A percentile compares a stretch with the other conserved stretches of the same genome.
These are phyloP conservation scores for Palythoa grandis DNA, from an alignment of 92 coral and sea anemone species.

Conservation along the genomic window DNA sequence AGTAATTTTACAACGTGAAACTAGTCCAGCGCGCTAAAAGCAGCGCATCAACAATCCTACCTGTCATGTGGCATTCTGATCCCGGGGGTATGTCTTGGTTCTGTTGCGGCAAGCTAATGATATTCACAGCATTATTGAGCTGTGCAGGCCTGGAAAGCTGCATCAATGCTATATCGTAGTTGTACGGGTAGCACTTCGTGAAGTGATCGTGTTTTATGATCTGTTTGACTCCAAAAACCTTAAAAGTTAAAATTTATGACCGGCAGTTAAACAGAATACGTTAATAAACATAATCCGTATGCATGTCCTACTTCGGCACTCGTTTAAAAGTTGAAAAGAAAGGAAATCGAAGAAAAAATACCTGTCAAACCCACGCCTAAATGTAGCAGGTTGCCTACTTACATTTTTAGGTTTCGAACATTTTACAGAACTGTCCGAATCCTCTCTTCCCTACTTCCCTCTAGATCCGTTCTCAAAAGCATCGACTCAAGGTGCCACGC, in stretches of 20 bases:
- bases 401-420: no score
- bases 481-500: background rate
- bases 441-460: no score
- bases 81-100: constrained; percentile 64
- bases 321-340: no score
- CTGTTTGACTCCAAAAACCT: constrained; percentile 65
- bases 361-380: no score
- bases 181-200: constrained; percentile 71
- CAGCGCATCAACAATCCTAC: constrained; percentile 29
- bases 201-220: constrained; percentile 71
- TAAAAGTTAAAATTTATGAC: background rate
- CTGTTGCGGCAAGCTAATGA: constrained; percentile 74
- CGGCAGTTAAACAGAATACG: background rate
- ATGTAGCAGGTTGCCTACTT: no score
- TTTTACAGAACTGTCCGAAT: no score
- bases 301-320: background rate
- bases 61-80: constrained; percentile 76
- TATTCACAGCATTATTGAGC: constrained; percentile 64
- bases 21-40: no score
- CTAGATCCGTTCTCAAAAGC: background rate
- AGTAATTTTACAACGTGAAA: no score
- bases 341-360: no score
- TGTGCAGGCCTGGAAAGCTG: constrained; percentile 69
- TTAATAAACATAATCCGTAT: background rate
- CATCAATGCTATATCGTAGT: constrained; percentile 82